Percentiles rank a stretch among this genome's conserved stretches.
phyloP scores from a whole-genome alignment of 2,888 invertebrate genomes.

The Erynnis tages region DNA sequence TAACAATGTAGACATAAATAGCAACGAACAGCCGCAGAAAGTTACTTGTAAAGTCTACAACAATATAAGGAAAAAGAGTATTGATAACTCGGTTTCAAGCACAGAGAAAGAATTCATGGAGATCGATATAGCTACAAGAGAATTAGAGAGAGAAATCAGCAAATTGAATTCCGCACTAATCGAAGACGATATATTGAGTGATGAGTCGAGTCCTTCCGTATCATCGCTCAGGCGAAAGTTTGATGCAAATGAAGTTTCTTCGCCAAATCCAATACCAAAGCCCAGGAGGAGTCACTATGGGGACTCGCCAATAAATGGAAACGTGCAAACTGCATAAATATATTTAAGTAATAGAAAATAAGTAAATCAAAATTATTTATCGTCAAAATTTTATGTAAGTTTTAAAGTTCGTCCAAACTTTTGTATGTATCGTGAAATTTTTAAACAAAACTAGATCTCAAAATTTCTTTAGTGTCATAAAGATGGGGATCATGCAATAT shows the following conservation, averaged over 20 bases:
- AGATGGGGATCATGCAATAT: slow-evolving; percentile 36
- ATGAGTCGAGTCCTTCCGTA: slow-evolving; percentile 58
- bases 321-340: slow-evolving; percentile 14
- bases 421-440: neutral
- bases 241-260: slow-evolving; percentile 70
- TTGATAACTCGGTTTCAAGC: slow-evolving; percentile 67
- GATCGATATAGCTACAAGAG: slow-evolving; percentile 70
- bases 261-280: slow-evolving; percentile 81
- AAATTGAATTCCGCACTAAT: slow-evolving; percentile 72
- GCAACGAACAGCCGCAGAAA: slow-evolving; percentile 64
- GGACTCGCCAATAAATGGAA: slow-evolving; percentile 50
- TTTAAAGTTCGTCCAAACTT: neutral
- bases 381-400: neutral
- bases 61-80: slow-evolving; percentile 58
- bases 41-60: slow-evolving; percentile 70
- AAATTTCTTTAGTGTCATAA: slow-evolving; percentile 18
- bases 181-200: slow-evolving; percentile 62
- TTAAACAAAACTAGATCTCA: slow-evolving; percentile 28
- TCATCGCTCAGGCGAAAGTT: slow-evolving; percentile 78
- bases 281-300: slow-evolving; percentile 78
- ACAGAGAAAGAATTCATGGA: slow-evolving; percentile 75
- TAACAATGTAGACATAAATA: slow-evolving; percentile 52
- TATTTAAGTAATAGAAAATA: neutral
- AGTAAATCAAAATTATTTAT: neutral
- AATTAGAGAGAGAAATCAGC: slow-evolving; percentile 71